Evolutionary conservation across 92 coral and sea anemone species (phyloP), one percentile per base, ranked within the genome.

Genomic region (Hydrozoanthus gracilis): DNA sequence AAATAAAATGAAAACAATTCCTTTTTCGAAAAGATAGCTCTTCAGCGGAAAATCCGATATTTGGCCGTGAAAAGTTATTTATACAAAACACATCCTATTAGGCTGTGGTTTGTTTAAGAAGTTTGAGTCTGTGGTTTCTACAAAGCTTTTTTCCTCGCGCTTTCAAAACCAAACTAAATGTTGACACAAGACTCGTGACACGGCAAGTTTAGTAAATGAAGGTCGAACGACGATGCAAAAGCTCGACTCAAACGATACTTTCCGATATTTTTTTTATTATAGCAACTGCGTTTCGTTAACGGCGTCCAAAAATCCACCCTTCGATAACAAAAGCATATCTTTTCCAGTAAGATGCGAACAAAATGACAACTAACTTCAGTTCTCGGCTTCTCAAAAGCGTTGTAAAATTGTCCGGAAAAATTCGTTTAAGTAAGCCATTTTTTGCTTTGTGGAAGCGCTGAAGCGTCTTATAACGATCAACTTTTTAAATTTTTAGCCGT

Each of bases 171-270:
- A 79, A 79, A 66, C 61, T 46, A 46, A 79, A 62, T 80, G 73
- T 80, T 80, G 85, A 80, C 85, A 80, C 49, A 80, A 47, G 66
- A 80, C 39, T 27, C 85, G 85, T 80, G 85, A 80, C 85, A 65
- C 73, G 18, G 16, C 73, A 9, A 80, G 85, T 80, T 60, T 51
- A 74, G 52, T 9, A 44, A 78, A 20, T 13, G 65, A 61, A 66
- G 47, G 64, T 58, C 50, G 85, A 80, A 80, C 66, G 49, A 64
- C 64, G 85, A 64, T 49, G 60, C 66, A 56, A 47, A 17, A 17
- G 46, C 65, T 47, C 48, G 69, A 78, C 12, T 44, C 61, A 48
- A 65, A 50, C 11, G 47, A 48, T 65, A 65, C 85, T 65, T 46
- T 49, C 46, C 13, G 85, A n/a, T 66, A 45, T 64, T 80, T 79